A percentile compares a stretch with the other conserved stretches of the same genome.
These are phyloP conservation scores for Pseudococcus longispinus DNA, from an alignment of 2,888 invertebrate species.

Conservation along the genomic window DNA sequence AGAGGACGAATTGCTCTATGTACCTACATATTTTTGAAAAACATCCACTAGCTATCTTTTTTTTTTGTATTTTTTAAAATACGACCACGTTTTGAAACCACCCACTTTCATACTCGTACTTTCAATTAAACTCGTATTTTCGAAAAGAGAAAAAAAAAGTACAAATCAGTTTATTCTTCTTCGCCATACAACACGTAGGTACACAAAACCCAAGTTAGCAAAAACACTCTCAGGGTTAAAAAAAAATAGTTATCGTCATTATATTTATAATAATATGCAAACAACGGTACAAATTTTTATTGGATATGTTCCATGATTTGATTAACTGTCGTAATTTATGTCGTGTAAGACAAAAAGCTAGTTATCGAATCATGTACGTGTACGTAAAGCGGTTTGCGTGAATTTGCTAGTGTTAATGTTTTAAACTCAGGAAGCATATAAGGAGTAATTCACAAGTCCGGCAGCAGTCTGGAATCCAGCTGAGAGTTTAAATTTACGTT, in stretches of 20 bases:
- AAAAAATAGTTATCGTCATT: neutral
- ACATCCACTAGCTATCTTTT: too few species aligned
- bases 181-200: too few species aligned
- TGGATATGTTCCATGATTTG: constrained; percentile 51
- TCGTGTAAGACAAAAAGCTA: constrained; percentile 52
- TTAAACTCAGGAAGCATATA: constrained; percentile 55
- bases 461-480: constrained; percentile 55
- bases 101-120: too few species aligned
- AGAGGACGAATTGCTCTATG: too few species aligned
- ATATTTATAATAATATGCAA: constrained; percentile 44
- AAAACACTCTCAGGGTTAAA: neutral
- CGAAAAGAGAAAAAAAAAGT: too few species aligned
- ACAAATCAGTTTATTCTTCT: too few species aligned
- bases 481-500: constrained; percentile 52
- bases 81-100: too few species aligned
- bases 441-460: constrained; percentile 54
- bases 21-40: too few species aligned
- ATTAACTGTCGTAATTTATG: constrained; percentile 52
- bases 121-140: too few species aligned
- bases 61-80: too few species aligned
- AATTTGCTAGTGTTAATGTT: constrained; percentile 54
- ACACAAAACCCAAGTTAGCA: neutral
- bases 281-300: constrained; percentile 49
- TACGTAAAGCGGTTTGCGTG: constrained; percentile 48
- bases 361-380: constrained; percentile 47